Evolutionary conservation across 2,113 vertebrate genomes (phyloP).

Genomic region (Porphyrio hochstetteri): DNA sequence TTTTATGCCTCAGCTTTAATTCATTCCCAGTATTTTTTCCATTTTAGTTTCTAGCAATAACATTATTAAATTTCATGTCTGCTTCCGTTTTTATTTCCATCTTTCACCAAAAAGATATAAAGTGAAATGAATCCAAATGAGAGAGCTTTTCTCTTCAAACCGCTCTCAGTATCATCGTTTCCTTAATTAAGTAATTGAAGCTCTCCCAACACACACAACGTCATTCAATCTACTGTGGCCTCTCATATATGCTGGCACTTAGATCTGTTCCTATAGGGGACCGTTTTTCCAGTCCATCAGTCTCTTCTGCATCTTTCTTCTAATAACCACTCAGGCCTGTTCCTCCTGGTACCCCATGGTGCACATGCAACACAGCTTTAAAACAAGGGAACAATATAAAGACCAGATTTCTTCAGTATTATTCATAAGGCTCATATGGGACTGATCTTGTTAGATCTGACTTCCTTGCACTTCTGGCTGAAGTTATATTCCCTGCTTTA

Average conservation of each 20-base stretch:
- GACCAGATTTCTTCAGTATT: not conserved
- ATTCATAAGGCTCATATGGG: not conserved
- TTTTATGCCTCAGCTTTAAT: constrained; percentile 51
- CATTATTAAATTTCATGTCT: constrained; percentile 72
- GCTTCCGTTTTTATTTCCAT: constrained; percentile 73
- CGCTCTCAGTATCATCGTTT: constrained; percentile 9
- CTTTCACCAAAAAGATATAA: constrained; percentile 73
- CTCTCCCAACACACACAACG: constrained; percentile 49
- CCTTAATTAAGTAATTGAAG: constrained; percentile 73
- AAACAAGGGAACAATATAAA: not conserved
- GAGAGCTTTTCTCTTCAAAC: constrained; percentile 63
- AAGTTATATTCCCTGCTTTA: not conserved
- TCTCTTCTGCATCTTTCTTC: constrained; percentile 8
- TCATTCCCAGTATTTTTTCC: constrained; percentile 51
- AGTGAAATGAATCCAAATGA: constrained; percentile 68
- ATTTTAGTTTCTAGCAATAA: constrained; percentile 65
- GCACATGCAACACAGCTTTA: not conserved
- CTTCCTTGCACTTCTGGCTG: not conserved
- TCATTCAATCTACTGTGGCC: constrained; percentile 48
- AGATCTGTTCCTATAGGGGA: not conserved
- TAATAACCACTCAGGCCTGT: constrained; percentile 1
- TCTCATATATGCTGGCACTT: not conserved
- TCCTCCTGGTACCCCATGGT: not conserved
- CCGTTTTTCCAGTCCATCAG: constrained; percentile 24
- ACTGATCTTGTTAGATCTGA: not conserved